These are phyloP conservation scores for Idris sp. DNA, from an alignment of 1,140 invertebrate genomes.

Conservation along the genomic window DNA sequence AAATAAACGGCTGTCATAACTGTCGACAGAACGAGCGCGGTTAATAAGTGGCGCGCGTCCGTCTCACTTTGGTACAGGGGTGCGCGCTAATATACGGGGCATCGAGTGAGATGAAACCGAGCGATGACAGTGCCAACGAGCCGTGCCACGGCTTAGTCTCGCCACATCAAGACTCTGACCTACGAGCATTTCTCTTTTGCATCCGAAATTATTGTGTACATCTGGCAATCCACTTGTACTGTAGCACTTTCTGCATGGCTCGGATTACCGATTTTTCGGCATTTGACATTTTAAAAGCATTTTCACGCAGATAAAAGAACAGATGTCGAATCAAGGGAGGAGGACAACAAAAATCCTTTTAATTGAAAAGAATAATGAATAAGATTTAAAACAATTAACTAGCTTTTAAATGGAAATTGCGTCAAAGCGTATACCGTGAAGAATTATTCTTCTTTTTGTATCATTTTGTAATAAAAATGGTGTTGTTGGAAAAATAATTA, in stretches of 20 bases:
- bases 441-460: too few species aligned
- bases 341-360: too few species aligned
- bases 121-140: conserved; percentile 77
- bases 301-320: too few species aligned
- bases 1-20: conserved; percentile 62
- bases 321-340: too few species aligned
- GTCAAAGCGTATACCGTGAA: too few species aligned
- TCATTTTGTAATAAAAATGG: too few species aligned
- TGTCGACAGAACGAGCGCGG: conserved; percentile 56
- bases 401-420: too few species aligned
- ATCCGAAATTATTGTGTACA: conserved; percentile 58
- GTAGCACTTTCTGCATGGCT: too few species aligned
- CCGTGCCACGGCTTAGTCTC: conserved; percentile 77
- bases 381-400: too few species aligned
- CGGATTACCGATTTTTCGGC: conserved; percentile 43
- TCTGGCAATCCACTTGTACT: too few species aligned
- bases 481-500: too few species aligned
- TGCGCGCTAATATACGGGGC: conserved; percentile 37
- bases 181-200: conserved; percentile 55
- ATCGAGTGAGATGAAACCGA: conserved; percentile 70
- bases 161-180: conserved; percentile 74
- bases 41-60: conserved; percentile 56
- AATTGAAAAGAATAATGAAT: too few species aligned
- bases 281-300: conserved; percentile 54
- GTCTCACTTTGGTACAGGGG: conserved; percentile 35